A percentile compares a stretch with the other conserved stretches of the same genome.
phyloP scores from a whole-genome alignment of 2,113 vertebrate species.

The Naja naja region DNA sequence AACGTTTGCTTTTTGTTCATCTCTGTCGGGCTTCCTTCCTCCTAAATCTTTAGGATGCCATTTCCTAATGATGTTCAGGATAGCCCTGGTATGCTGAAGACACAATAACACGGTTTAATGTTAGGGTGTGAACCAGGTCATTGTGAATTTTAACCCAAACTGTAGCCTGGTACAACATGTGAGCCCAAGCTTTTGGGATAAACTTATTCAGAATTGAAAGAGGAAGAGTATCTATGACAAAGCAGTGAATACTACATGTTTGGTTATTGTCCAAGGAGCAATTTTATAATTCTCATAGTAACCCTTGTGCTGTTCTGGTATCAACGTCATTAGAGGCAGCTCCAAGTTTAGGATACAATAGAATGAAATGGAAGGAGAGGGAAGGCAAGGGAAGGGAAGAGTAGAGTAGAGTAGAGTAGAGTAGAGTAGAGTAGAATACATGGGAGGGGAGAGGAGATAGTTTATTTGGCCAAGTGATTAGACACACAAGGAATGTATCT shows the following conservation, averaged over 20 bases:
- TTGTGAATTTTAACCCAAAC: not conserved
- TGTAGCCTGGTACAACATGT: not conserved
- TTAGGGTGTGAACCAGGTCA: not conserved
- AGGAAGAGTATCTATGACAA: not conserved
- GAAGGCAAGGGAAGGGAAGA: too few relatives aligned
- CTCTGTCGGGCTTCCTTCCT: not conserved
- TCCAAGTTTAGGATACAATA: not conserved
- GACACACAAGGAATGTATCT: not conserved
- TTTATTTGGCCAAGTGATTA: not conserved
- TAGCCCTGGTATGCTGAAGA: not conserved
- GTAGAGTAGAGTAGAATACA: too few relatives aligned
- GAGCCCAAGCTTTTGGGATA: not conserved
- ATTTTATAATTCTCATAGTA: too few relatives aligned
- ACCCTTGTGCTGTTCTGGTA: not conserved
- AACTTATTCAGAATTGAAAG: not conserved
- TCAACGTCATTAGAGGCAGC: not conserved
- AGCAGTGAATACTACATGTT: not conserved
- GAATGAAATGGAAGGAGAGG: too few relatives aligned
- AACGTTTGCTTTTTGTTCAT: not conserved
- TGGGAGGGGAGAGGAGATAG: not conserved
- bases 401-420: too few relatives aligned
- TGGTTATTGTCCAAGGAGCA: not conserved
- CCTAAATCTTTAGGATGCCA: not conserved
- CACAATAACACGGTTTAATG: not conserved
- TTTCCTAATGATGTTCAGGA: not conserved